Evolutionary conservation across 1,140 invertebrate genomes (phyloP), one percentile per base, ranked within the genome.

Genomic region (Eufriesea mexicana): DNA sequence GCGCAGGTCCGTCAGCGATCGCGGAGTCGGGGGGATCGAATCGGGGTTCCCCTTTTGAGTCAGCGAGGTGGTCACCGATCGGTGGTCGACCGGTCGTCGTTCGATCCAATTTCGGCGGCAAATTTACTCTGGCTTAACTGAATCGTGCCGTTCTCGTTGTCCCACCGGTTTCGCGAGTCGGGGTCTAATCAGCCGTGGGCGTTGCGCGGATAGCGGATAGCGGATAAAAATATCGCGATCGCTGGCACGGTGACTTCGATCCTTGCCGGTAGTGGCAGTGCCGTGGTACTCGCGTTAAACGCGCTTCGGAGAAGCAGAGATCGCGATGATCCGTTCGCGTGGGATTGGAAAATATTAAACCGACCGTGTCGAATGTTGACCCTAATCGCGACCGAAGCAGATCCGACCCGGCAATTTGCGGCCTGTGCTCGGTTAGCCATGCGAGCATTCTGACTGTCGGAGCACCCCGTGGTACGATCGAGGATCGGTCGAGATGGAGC

Each of bases 321-420:
- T 66, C 10, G 10, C 42, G 35, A 62, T 10, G 45, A 20, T 75
- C 0, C 0, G 18, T 12, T 12, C 45, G n/a, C 20, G 16, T 35
- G n/a, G 55, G 14, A 55, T 10, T 51, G 6, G 47, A 23, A 72
- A 51, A 51, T 28, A 25, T 81, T 75, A 55, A 67, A 81, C 49
- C n/a, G 47, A 55, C 49, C 72, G 70, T 51, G 70, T 74, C 79
- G 70, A 54, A 54, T 64, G 35, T 49, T 16, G 74, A 49, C 74
- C 45, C 25, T 14, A 47, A 49, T 73, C 68, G 68, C 57, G 71
- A 49, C 16, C 20, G 45, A 25, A n/a, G 1, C 45, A 25, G 45
- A 72, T 51, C 28, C 59, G 23, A 20, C 16, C 47, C 28, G 45
- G 25, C 45, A 49, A 49, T 61, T 62, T 49, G 68, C 42, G 47